Evolutionary conservation across 2,113 vertebrate species (phyloP).

Genomic region (Sapayoa aenigma): DNA sequence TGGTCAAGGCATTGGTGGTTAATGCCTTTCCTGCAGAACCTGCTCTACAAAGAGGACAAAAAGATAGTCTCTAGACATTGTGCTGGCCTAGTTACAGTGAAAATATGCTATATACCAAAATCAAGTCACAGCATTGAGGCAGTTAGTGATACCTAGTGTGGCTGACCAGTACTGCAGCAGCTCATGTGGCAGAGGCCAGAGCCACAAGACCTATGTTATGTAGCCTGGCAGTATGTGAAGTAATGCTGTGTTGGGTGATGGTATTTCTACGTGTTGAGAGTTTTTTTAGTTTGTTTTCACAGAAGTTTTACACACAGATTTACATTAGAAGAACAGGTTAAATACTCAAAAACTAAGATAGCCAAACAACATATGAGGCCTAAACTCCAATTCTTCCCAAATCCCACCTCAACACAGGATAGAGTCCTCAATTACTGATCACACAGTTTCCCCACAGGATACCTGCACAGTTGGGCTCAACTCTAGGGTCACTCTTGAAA

Average conservation of each 20-base stretch:
- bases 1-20: rapidly evolving
- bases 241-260: neutral
- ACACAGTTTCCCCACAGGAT: neutral
- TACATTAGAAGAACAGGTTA: neutral
- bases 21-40: neutral
- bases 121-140: neutral
- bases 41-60: neutral
- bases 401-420: neutral
- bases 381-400: neutral
- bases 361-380: neutral
- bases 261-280: neutral
- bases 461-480: neutral
- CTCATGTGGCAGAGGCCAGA: neutral
- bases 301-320: neutral
- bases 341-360: neutral
- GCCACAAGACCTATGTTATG: rapidly evolving
- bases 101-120: neutral
- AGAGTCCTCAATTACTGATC: neutral
- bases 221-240: neutral
- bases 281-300: neutral
- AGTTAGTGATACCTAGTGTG: neutral
- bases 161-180: neutral
- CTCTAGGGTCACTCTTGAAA: neutral
- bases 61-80: neutral
- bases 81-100: neutral